Conservation (phyloP, 1,140 invertebrate species). For the Drosophila rufa region DNA sequence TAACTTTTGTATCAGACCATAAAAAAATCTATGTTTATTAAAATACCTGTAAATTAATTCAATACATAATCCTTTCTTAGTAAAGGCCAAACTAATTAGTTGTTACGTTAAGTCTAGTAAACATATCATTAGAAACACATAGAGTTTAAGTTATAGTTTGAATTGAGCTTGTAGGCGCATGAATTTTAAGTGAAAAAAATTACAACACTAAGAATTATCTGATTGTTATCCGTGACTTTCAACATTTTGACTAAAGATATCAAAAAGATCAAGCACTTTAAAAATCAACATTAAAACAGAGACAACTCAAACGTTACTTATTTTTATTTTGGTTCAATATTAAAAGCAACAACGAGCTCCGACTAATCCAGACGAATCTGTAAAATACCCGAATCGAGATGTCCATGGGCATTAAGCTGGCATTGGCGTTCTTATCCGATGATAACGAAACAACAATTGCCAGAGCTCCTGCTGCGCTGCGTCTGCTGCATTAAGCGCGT, state of each 20-base stretch:
- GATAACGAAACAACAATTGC: conserved; percentile 45
- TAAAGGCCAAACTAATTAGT: background rate
- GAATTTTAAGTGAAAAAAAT: too few species aligned
- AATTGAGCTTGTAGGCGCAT: too few species aligned
- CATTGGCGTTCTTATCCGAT: conserved; percentile 13
- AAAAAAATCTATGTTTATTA: too few species aligned
- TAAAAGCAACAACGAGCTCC: background rate
- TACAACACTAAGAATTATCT: too few species aligned
- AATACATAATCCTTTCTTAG: background rate
- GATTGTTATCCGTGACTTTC: background rate
- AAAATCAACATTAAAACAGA: too few species aligned
- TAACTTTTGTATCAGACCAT: too few species aligned
- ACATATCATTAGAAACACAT: too few species aligned
- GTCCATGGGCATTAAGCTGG: background rate
- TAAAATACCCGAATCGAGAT: background rate
- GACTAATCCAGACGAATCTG: background rate
- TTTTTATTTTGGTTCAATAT: background rate
- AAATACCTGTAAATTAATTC: too few species aligned
- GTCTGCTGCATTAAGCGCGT: conserved; percentile 70
- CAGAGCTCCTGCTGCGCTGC: conserved; percentile 19
- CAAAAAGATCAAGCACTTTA: too few species aligned
- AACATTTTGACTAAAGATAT: background rate
- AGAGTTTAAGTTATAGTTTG: too few species aligned
- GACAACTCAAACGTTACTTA: background rate
- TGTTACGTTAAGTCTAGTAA: too few species aligned